These are phyloP conservation scores for Hucho hucho DNA, from an alignment of 2,113 vertebrate genomes.

Conservation along the genomic window DNA sequence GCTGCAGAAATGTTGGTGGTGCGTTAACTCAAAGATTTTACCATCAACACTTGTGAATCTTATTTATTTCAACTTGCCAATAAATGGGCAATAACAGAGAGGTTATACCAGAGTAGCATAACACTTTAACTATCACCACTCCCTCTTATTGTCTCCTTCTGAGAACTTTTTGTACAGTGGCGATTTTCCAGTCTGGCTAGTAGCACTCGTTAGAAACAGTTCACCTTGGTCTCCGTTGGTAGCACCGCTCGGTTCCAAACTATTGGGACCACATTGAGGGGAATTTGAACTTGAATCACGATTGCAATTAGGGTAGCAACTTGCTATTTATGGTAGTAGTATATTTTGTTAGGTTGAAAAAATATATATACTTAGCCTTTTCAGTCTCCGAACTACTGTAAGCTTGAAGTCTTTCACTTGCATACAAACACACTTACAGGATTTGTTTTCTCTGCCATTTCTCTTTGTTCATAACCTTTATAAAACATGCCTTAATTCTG, in stretches of 20 bases:
- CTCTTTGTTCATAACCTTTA: constrained; percentile 15
- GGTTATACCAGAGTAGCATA: too few species aligned
- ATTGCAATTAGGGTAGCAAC: constrained; percentile 21
- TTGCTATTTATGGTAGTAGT: background rate
- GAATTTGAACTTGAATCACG: constrained; percentile 32
- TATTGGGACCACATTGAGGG: constrained; percentile 48
- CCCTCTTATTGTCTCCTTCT: background rate
- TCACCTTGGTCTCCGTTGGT: background rate
- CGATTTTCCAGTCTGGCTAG: background rate
- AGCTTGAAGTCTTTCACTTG: too few species aligned
- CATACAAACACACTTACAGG: too few species aligned
- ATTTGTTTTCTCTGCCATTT: background rate
- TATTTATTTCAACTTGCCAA: background rate
- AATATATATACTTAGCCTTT: too few species aligned
- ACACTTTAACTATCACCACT: background rate
- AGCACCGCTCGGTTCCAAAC: background rate
- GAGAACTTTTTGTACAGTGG: background rate
- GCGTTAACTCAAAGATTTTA: background rate
- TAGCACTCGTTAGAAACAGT: background rate
- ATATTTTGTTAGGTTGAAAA: too few species aligned
- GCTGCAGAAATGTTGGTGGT: background rate
- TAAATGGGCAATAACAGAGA: background rate
- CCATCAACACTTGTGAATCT: background rate
- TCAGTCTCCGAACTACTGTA: too few species aligned
- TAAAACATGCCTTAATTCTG: constrained; percentile 11